Percentiles rank a stretch among this genome's conserved stretches.
Evolutionary conservation across 2,113 vertebrate species (phyloP).

Genomic region (Corythornis cristatus): DNA sequence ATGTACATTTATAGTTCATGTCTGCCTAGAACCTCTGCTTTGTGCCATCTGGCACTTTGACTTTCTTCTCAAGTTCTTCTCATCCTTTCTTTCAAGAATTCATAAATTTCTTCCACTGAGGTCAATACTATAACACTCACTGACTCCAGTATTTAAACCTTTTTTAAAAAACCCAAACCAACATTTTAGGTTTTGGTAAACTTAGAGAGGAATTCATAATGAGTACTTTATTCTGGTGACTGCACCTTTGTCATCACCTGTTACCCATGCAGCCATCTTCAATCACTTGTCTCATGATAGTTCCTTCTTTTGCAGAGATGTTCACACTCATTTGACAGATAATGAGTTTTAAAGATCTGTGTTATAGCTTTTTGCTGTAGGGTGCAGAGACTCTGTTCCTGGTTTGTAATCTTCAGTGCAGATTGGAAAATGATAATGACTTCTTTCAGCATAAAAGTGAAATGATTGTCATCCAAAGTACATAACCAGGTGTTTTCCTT

Average conservation of each 20-base stretch:
- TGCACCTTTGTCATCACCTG: not conserved
- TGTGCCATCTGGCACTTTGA: not conserved
- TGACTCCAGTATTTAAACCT: not conserved
- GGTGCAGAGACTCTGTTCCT: not conserved
- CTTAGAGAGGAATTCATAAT: not conserved
- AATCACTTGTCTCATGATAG: not conserved
- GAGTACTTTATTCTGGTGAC: not conserved
- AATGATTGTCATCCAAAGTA: not conserved
- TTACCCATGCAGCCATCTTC: not conserved
- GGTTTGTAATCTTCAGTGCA: not conserved
- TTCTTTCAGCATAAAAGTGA: not conserved
- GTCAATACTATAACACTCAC: not conserved
- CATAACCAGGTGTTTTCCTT: not conserved
- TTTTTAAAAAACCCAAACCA: not conserved
- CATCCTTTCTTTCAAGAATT: not conserved
- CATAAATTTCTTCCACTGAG: not conserved
- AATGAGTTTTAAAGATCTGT: not conserved
- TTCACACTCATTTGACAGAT: not conserved
- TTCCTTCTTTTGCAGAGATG: not conserved
- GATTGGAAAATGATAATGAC: not conserved
- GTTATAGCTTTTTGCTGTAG: not conserved
- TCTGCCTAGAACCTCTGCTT: not conserved
- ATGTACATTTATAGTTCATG: not conserved
- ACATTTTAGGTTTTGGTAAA: not conserved
- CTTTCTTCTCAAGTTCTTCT: not conserved